Percentiles rank a stretch among this genome's conserved stretches.
phyloP scores from a whole-genome alignment of 2,113 vertebrate species.

The Aptenodytes patagonicus region DNA sequence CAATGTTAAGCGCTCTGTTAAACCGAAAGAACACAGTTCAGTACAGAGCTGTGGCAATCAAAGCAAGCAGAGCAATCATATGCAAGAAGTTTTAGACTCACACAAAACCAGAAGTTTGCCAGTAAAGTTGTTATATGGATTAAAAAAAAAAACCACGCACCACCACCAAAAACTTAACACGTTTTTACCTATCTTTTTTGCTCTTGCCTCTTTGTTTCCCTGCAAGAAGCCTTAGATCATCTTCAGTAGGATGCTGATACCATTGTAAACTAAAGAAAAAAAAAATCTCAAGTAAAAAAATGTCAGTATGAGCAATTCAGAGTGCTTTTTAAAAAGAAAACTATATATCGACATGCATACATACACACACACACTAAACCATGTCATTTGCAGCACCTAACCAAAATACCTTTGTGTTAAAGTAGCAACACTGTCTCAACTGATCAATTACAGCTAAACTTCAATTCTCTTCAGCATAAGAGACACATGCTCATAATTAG shows the following conservation, averaged over 20 bases:
- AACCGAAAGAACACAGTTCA: not conserved
- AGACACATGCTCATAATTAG: not conserved
- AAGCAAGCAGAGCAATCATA: not conserved
- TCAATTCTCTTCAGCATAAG: not conserved
- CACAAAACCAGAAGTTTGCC: not conserved
- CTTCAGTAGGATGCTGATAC: constrained; percentile 93
- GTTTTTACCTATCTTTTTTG: constrained; percentile 83
- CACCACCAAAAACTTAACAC: not conserved
- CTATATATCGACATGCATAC: not conserved
- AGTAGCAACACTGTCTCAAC: not conserved
- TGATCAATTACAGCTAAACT: not conserved
- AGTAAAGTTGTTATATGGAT: not conserved
- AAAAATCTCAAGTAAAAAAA: not conserved
- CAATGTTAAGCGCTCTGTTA: not conserved
- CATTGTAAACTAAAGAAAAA: constrained; percentile 80
- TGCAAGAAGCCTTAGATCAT: constrained; percentile 88
- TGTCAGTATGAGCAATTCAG: not conserved
- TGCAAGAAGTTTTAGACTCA: not conserved
- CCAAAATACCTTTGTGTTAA: not conserved
- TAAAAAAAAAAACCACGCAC: not conserved
- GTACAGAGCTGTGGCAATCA: not conserved
- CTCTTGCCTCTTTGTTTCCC: constrained; percentile 89
- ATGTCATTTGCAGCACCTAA: not conserved
- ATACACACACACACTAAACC: not conserved
- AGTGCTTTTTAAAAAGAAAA: not conserved